These are phyloP conservation scores for Ivindomyrus marchei DNA, from an alignment of 2,113 vertebrate species.

Conservation along the genomic window DNA sequence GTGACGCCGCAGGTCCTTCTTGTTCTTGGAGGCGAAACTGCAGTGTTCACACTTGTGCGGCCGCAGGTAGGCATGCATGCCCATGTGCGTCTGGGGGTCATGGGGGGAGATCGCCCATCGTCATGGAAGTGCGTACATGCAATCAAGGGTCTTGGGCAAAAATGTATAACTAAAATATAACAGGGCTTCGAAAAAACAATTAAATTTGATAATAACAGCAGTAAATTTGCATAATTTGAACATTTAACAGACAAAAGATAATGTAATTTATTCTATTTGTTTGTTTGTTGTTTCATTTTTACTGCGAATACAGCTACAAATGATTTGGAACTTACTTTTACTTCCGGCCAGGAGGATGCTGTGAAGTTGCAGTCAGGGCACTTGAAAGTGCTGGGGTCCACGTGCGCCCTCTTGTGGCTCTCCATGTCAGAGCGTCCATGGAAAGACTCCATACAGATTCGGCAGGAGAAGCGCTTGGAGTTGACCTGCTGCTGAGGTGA, in stretches of 20 bases:
- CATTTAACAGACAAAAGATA: background rate
- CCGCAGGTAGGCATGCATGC: conserved; percentile 77
- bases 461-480: conserved; percentile 89
- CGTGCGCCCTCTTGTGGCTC: conserved; percentile 93
- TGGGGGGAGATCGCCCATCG: background rate
- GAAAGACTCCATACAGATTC: conserved; percentile 87
- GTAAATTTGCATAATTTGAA: background rate
- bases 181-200: background rate
- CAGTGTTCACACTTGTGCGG: conserved; percentile 90
- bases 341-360: conserved; percentile 78
- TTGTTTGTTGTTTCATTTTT: background rate
- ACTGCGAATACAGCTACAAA: background rate
- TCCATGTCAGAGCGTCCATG: conserved; percentile 93
- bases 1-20: conserved; percentile 91
- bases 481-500: conserved; percentile 51
- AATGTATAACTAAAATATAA: background rate
- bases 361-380: conserved; percentile 88
- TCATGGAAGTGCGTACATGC: background rate
- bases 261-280: background rate
- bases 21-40: conserved; percentile 98
- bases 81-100: conserved; percentile 76
- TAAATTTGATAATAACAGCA: background rate
- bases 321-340: conserved; percentile 66
- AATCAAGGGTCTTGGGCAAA: background rate
- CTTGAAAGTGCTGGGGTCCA: conserved; percentile 82